These are phyloP conservation scores for Troides aeacus DNA, from an alignment of 2,888 invertebrate genomes.

Conservation along the genomic window DNA sequence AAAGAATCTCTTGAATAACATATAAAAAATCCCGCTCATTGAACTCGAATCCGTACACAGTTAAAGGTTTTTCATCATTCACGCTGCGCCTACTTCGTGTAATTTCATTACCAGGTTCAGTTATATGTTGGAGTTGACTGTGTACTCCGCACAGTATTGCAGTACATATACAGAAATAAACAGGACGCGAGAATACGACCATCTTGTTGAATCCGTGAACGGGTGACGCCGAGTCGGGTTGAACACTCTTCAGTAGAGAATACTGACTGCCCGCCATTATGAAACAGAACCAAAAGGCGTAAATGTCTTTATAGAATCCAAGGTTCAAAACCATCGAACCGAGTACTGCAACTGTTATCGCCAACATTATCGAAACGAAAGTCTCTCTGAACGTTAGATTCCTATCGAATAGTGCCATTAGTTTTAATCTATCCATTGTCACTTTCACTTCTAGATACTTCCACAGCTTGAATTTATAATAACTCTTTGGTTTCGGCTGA, in stretches of 20 bases:
- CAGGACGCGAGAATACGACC: slow-evolving; percentile 95
- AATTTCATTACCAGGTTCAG: slow-evolving; percentile 44
- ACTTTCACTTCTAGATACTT: slow-evolving; percentile 86
- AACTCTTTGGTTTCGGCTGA: slow-evolving; percentile 80
- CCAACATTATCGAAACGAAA: slow-evolving; percentile 89
- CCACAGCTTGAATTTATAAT: slow-evolving; percentile 88
- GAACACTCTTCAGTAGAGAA: slow-evolving; percentile 97
- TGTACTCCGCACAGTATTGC: slow-evolving; percentile 74
- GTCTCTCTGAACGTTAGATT: slow-evolving; percentile 92
- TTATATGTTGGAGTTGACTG: slow-evolving; percentile 57
- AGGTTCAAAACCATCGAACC: slow-evolving; percentile 91
- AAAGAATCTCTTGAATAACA: slow-evolving; percentile 85
- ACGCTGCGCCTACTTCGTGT: slow-evolving; percentile 54
- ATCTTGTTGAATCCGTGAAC: slow-evolving; percentile 98
- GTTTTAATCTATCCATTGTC: slow-evolving; percentile 93
- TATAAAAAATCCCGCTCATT: slow-evolving; percentile 81
- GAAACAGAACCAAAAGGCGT: slow-evolving; percentile 96
- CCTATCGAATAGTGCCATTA: slow-evolving; percentile 95
- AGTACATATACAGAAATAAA: slow-evolving; percentile 94
- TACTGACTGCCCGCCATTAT: slow-evolving; percentile 99
- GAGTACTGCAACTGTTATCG: slow-evolving; percentile 90
- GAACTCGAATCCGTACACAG: slow-evolving; percentile 71
- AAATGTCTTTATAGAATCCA: slow-evolving; percentile 94
- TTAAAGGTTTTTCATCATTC: slow-evolving; percentile 55
- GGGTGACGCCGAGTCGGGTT: slow-evolving; percentile 99